Base-by-base conservation (phyloP, 2,113 vertebrate genomes). In the Chionomys nivalis region DNA sequence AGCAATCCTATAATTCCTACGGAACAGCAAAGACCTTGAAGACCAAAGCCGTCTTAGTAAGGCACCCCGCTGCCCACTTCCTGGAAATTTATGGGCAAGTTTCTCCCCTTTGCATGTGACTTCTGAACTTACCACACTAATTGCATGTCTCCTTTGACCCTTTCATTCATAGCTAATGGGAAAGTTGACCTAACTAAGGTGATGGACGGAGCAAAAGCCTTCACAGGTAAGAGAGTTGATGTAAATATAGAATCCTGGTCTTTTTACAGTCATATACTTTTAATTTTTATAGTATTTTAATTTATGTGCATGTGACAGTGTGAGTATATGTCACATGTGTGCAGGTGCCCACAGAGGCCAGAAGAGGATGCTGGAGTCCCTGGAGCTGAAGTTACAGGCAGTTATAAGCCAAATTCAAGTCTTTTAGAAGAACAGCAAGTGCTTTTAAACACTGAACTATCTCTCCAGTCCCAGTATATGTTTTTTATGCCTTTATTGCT, bases 101-200 rank as follows among this genome's bases (percentile, higher is more conserved):
- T 81, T 39, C 36, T 9, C 49, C n/a, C 21, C n/a, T 87, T 77
- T 39, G 21, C 44, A 33, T 66, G 17, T 66, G 73, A 65, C 87
- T 88, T 87, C 58, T 75, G n/a, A 94, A 31, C 58, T 94, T 73
- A 28, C 28, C 26, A 75, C 61, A 36, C 31, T 88, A 42, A 96
- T 61, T 72, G 3, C 3, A 24, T 86, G 24, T 91, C 49, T 89
- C 78, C 52, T 36, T 90, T 86, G 31, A n/a, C 33, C 36, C 68
- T 91, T 47, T 58, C 73, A 58, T 87, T 92, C 19, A 63, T 65
- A 94, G 95, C 49, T 81, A 42, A 81, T 75, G 87, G 79, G 49
- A 94, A 89, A 75, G n/a, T 90, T 79, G 86, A 89, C 86, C 55
- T 94, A 70, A 66, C 2, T 19, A 86, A 94, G 11, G 42, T 94